A percentile compares a stretch with the other conserved stretches of the same genome.
phyloP scores from a whole-genome alignment of 2,888 invertebrate genomes.

The Catocala sponsa region DNA sequence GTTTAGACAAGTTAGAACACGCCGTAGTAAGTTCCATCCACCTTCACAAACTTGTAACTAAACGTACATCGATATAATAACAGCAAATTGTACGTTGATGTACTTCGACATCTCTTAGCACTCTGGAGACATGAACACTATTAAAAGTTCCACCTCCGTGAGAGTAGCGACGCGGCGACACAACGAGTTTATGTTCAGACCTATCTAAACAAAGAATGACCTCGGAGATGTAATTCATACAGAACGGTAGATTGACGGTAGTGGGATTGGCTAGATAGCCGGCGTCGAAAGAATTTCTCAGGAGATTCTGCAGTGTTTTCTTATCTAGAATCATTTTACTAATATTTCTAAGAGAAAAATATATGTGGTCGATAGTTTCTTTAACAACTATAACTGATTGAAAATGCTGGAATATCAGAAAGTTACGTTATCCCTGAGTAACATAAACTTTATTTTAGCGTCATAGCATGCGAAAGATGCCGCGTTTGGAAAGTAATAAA shows the following conservation, averaged over 20 bases:
- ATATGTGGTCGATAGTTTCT: no score
- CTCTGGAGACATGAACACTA: conserved; percentile 76
- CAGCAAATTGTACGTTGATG: conserved; percentile 51
- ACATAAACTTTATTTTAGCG: no score
- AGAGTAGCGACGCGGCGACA: conserved; percentile 70
- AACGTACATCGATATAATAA: conserved; percentile 72
- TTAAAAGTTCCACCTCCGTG: conserved; percentile 79
- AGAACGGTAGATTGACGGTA: no score
- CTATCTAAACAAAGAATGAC: conserved; percentile 60
- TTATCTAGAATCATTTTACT: no score
- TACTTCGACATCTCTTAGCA: conserved; percentile 57
- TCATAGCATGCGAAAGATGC: no score
- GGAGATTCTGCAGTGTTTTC: background rate
- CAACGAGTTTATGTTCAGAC: conserved; percentile 74
- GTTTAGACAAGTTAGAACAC: conserved; percentile 12
- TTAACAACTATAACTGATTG: no score
- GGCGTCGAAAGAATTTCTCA: no score
- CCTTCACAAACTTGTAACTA: conserved; percentile 23
- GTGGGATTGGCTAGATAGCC: no score
- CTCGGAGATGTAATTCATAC: conserved; percentile 48
- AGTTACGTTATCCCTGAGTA: no score
- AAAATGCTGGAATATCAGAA: no score
- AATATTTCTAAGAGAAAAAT: no score
- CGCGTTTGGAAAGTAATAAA: no score
- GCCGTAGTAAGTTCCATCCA: conserved; percentile 74